Evolutionary conservation across 2,113 vertebrate genomes (phyloP), one percentile per base, ranked within the genome.

Genomic region (Diadophis punctatus): DNA sequence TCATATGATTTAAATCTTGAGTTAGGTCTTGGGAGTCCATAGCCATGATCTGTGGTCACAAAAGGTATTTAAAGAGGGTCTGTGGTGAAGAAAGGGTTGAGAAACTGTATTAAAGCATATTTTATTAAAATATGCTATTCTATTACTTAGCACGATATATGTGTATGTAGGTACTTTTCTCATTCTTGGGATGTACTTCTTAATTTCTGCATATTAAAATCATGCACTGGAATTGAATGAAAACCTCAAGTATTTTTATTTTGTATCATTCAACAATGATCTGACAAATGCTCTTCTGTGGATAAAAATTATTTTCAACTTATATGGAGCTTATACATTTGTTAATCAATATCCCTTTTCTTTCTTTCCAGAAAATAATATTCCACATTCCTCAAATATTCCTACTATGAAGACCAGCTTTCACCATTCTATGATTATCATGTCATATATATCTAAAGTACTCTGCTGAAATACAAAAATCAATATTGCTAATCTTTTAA

Each of bases 131-230:
- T n/a, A n/a, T 53, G 8, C 87, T 93, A 94, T 96, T 96, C 95
- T 96, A 93, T 96, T 90, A n/a, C 30, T 90, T 93, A 92, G 63
- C 49, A 94, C 53, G 86, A 93, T 88, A 63, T 85, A 88, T 96
- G 94, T 92, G 55, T 20, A 22, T 43, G 74, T 9, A 22, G 25
- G 6, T 84, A 6, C 20, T 84, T 34, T 84, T 84, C 87, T 89
- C 89, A 91, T 5, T 89, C 94, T 93, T 97, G 95, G 94, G 94
- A 96, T 87, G 34, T 5, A 86, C n/a, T 95, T 89, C 88, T 94
- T 93, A 4, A 5, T 51, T 95, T 94, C 90, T 58, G 87, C 60
- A 23, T 48, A 20, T n/a, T 94, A 93, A 55, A 60, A 87, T 93
- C 34, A 92, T 92, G 92, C 46, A 95, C 18, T 60, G 0, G 2